phyloP scores from a whole-genome alignment of 2,888 invertebrate genomes.

The Acronicta leporina region DNA sequence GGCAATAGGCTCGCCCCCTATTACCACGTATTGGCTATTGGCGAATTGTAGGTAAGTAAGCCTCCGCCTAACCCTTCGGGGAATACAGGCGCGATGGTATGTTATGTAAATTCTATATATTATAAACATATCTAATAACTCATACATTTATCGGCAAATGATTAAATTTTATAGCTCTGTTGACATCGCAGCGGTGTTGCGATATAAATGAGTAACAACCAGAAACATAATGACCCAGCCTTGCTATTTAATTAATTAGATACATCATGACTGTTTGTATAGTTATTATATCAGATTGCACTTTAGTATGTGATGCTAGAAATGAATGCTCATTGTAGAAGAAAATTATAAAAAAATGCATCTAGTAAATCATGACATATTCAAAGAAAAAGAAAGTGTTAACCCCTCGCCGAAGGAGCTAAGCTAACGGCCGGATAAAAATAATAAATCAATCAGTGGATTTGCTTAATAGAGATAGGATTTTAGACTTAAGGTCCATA shows the following conservation, averaged over 20 bases:
- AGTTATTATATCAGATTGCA: neutral
- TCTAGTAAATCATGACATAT: neutral
- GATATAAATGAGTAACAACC: slow-evolving; percentile 10
- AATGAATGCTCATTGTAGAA: too few species aligned
- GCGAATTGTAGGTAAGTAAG: too few species aligned
- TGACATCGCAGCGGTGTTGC: slow-evolving; percentile 28
- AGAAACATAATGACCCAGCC: slow-evolving; percentile 3
- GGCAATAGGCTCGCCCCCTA: too few species aligned
- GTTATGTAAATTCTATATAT: slow-evolving; percentile 36
- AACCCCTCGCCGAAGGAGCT: slow-evolving; percentile 2
- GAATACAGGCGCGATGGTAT: too few species aligned
- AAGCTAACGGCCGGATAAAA: too few species aligned
- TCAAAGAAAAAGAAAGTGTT: slow-evolving; percentile 15
- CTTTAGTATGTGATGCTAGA: neutral
- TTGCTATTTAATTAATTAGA: slow-evolving; percentile 18
- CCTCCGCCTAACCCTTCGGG: too few species aligned
- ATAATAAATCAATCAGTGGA: too few species aligned
- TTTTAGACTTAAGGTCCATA: too few species aligned
- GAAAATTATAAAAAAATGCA: too few species aligned
- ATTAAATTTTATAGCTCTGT: slow-evolving; percentile 59
- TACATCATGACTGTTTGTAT: neutral
- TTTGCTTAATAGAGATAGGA: too few species aligned
- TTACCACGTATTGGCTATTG: too few species aligned
- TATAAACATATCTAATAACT: slow-evolving; percentile 43
- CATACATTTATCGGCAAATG: slow-evolving; percentile 49